Percentiles rank a stretch among this genome's conserved stretches.
phyloP scores from a whole-genome alignment of 2,797 vertebrate genomes.

The Picus viridis region DNA sequence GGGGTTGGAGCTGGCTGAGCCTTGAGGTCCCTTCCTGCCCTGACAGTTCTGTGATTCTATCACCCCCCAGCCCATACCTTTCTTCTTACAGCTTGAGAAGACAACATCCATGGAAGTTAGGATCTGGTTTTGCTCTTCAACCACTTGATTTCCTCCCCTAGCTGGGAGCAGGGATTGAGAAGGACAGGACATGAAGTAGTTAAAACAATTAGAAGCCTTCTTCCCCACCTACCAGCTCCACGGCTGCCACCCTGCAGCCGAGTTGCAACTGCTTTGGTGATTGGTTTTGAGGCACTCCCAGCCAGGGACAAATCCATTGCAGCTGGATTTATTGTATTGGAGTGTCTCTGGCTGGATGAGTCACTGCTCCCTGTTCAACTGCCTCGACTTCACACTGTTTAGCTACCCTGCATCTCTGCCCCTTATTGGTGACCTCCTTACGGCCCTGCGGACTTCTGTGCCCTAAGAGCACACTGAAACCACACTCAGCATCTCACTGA shows the following conservation, averaged over 20 bases:
- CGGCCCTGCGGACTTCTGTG: neutral
- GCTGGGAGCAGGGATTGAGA: constrained; percentile 51
- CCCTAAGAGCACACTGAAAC: fast-evolving
- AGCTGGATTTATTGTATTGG: neutral
- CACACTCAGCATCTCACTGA: fast-evolving
- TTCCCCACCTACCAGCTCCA: constrained; percentile 1
- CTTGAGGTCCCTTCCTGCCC: too few species aligned
- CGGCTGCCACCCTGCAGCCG: neutral
- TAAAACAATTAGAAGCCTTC: constrained; percentile 15
- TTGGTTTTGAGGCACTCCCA: neutral
- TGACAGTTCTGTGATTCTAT: too few species aligned
- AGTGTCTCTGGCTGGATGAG: neutral
- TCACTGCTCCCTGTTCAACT: neutral
- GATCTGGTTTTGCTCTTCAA: neutral
- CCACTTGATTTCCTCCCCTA: neutral
- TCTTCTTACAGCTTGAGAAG: neutral
- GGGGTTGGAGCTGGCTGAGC: too few species aligned
- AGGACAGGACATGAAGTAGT: constrained; percentile 42
- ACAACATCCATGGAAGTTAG: neutral
- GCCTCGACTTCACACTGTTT: neutral
- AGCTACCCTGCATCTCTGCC: neutral
- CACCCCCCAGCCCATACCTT: fast-evolving
- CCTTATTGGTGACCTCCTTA: neutral
- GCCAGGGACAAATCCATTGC: neutral
- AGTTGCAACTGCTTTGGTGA: neutral